A percentile compares a stretch with the other conserved stretches of the same genome.
phyloP scores from a whole-genome alignment of 1,140 invertebrate species.

The Cherax quadricarinatus region DNA sequence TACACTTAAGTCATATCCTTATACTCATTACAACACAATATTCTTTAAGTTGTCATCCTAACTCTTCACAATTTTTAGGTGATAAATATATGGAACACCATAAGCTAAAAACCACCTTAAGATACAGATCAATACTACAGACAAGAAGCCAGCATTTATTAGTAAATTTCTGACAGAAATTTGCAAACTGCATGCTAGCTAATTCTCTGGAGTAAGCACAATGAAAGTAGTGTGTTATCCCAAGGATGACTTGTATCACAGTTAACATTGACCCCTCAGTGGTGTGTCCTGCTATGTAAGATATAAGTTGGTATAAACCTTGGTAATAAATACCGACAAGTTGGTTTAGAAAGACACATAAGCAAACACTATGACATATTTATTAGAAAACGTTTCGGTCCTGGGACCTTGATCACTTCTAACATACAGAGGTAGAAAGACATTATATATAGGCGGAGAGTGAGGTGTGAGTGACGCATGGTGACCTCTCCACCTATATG shows the following conservation, averaged over 20 bases:
- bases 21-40: background rate
- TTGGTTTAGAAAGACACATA: too few species aligned
- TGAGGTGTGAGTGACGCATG: too few species aligned
- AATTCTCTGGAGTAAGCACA: slow-evolving; percentile 9
- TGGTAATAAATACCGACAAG: too few species aligned
- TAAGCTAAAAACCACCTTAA: background rate
- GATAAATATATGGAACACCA: background rate
- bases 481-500: too few species aligned
- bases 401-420: too few species aligned
- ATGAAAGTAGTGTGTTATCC: slow-evolving; percentile 1
- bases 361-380: too few species aligned
- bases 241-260: slow-evolving; percentile 8
- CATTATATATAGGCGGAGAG: too few species aligned
- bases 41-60: background rate
- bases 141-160: background rate
- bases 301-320: too few species aligned
- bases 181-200: background rate
- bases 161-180: background rate
- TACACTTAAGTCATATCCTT: background rate
- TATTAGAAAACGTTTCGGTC: too few species aligned
- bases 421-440: too few species aligned
- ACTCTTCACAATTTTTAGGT: background rate
- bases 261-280: slow-evolving; percentile 17
- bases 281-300: background rate
- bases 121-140: background rate